Conservation (phyloP, 2,113 vertebrate genomes). For the Semnopithecus entellus region DNA sequence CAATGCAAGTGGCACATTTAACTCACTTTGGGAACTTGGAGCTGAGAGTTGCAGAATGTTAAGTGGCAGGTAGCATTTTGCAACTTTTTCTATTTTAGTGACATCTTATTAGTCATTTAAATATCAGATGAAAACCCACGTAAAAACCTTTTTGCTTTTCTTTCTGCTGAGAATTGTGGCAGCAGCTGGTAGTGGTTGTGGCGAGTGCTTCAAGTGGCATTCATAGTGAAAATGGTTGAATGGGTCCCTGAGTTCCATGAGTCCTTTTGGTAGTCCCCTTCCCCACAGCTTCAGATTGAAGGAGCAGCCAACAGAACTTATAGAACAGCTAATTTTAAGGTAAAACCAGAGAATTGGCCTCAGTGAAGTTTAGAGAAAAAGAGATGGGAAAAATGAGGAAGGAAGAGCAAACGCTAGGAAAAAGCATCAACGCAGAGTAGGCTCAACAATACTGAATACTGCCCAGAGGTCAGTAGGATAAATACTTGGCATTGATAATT, state of each 20-base stretch:
- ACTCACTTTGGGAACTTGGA: constrained; percentile 1
- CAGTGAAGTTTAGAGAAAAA: not conserved
- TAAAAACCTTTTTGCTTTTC: not conserved
- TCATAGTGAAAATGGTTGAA: not conserved
- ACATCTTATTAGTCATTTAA: constrained; percentile 26
- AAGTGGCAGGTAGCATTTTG: constrained; percentile 36
- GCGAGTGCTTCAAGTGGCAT: not conserved
- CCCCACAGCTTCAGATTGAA: not conserved
- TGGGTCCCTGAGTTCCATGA: not conserved
- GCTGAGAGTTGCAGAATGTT: not conserved
- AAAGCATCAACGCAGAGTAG: not conserved
- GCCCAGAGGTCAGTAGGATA: not conserved
- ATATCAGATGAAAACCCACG: not conserved
- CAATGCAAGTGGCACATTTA: not conserved
- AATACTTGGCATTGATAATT: not conserved
- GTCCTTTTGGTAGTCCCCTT: not conserved
- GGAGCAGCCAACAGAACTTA: not conserved
- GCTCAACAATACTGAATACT: not conserved
- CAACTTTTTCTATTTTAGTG: not conserved
- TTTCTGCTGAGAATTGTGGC: not conserved
- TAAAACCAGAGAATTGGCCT: not conserved
- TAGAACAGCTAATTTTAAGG: not conserved
- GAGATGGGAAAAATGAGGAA: not conserved
- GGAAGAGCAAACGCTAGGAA: constrained; percentile 12
- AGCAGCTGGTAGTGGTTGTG: not conserved